A percentile compares a stretch with the other conserved stretches of the same genome.
Evolutionary conservation across 30 jellyfish, hydroid and myxozoan genomes (phyloP).

Genomic region (Aurelia sp.): DNA sequence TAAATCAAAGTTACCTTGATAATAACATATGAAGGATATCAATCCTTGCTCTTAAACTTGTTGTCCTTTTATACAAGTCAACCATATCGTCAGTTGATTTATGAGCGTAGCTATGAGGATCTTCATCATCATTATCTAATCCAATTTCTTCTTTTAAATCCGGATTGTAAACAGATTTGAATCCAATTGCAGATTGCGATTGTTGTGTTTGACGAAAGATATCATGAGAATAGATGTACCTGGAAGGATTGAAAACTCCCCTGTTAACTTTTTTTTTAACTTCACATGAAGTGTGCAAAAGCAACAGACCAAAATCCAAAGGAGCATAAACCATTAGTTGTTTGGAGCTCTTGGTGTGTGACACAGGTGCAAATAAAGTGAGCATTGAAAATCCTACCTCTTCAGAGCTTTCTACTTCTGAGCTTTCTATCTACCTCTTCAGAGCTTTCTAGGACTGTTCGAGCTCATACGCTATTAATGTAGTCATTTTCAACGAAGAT

Average conservation of each 20-base stretch:
- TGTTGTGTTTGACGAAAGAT: conserved; percentile 39
- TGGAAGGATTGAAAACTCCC: background rate
- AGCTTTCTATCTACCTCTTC: too few species aligned
- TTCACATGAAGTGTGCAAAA: too few species aligned
- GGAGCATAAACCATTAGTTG: too few species aligned
- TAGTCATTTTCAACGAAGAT: too few species aligned
- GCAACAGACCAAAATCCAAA: too few species aligned
- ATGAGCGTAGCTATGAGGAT: conserved; percentile 28
- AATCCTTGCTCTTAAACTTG: conserved; percentile 73
- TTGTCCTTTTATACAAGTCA: conserved; percentile 48
- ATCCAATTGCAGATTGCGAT: conserved; percentile 73
- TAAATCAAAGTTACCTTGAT: conserved; percentile 43
- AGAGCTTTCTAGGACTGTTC: too few species aligned
- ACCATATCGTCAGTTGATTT: conserved; percentile 79
- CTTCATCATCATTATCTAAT: conserved; percentile 73
- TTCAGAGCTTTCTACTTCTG: too few species aligned
- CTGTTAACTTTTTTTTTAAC: too few species aligned
- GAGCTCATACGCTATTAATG: too few species aligned
- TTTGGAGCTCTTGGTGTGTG: too few species aligned
- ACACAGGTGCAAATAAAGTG: too few species aligned
- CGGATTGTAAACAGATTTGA: conserved; percentile 91
- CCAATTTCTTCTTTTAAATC: conserved; percentile 52
- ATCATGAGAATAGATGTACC: conserved; percentile 74
- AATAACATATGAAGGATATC: conserved; percentile 68
- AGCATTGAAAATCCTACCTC: too few species aligned